A percentile compares a stretch with the other conserved stretches of the same genome.
Evolutionary conservation across 2,888 invertebrate genomes (phyloP).

Genomic region (Eustalomyia histrio): DNA sequence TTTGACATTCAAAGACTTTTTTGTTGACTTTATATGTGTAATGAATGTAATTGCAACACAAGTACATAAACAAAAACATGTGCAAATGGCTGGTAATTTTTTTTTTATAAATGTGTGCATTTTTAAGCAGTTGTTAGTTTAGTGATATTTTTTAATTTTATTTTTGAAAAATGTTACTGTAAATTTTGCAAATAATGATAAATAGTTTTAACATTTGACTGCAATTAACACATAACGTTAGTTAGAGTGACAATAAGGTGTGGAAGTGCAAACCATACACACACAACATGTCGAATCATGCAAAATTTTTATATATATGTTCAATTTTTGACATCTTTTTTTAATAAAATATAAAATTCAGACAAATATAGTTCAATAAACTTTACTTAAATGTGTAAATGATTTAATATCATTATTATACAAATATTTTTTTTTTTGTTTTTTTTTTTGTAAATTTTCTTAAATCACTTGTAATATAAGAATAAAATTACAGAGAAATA

Average conservation of each 20-base stretch:
- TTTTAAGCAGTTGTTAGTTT: conserved; percentile 7
- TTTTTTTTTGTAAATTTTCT: no score
- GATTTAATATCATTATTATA: neutral
- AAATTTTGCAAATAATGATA: conserved; percentile 38
- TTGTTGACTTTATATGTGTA: conserved; percentile 19
- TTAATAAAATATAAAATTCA: neutral
- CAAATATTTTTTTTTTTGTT: neutral
- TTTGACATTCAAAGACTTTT: conserved; percentile 35
- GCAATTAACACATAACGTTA: conserved; percentile 54
- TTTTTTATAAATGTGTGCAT: conserved; percentile 17
- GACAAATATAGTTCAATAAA: conserved; percentile 36
- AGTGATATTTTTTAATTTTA: neutral
- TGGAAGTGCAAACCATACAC: conserved; percentile 42
- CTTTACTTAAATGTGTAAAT: neutral
- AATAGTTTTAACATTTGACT: conserved; percentile 57
- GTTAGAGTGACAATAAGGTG: conserved; percentile 50
- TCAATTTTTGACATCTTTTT: conserved; percentile 31
- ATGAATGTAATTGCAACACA: conserved; percentile 24
- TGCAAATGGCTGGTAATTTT: neutral
- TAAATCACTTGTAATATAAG: neutral
- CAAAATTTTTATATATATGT: conserved; percentile 29
- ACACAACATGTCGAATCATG: conserved; percentile 38
- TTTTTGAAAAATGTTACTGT: conserved; percentile 5
- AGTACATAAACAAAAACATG: neutral
- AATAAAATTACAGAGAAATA: neutral